Conservation (phyloP, 2,113 vertebrate species). For the Ictalurus punctatus region DNA sequence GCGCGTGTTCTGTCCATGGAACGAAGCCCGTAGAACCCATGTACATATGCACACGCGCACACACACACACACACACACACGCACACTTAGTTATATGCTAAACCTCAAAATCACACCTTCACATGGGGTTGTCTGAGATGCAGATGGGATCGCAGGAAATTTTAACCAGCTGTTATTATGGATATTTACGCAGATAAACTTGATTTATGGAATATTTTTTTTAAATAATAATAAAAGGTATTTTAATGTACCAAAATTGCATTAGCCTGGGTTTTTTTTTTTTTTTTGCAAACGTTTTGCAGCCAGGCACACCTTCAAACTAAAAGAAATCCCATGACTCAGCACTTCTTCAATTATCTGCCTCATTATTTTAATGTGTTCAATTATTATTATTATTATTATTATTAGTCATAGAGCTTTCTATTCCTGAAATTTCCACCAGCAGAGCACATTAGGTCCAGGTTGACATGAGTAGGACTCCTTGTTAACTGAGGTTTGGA, state of each 20-base stretch:
- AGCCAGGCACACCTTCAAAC: not conserved
- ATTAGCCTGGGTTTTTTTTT: not conserved
- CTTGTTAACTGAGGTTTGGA: not conserved
- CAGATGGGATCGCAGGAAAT: not conserved
- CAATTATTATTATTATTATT: too few species aligned
- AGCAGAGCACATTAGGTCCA: not conserved
- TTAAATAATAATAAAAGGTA: not conserved
- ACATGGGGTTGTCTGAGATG: not conserved
- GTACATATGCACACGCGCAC: not conserved
- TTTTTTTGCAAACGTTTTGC: not conserved
- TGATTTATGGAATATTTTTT: not conserved
- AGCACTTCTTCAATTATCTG: not conserved
- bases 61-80: not conserved
- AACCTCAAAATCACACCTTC: not conserved
- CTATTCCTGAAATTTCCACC: not conserved
- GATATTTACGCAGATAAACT: not conserved
- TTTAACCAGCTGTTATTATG: not conserved
- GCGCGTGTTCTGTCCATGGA: not conserved
- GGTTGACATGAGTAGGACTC: not conserved
- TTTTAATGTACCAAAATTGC: not conserved
- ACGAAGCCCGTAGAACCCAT: not conserved
- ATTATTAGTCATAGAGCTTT: not conserved
- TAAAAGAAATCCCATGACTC: not conserved
- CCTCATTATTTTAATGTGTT: not conserved
- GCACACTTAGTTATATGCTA: not conserved